A percentile compares a stretch with the other conserved stretches of the same genome.
Conservation (phyloP, 1,140 invertebrate genomes). For the Forficula auricularia region DNA sequence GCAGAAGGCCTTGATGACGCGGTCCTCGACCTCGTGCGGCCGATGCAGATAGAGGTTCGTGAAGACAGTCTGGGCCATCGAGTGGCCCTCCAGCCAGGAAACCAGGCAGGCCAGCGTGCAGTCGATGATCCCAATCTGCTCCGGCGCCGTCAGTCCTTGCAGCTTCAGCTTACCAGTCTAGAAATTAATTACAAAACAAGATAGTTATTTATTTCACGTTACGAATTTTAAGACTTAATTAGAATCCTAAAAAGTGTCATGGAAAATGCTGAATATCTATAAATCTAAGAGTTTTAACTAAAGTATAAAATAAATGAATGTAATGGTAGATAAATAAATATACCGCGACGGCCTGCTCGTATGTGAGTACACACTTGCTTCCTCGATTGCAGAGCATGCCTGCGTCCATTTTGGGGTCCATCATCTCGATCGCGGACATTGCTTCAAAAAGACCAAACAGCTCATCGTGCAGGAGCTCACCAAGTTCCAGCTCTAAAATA, state of each 20-base stretch:
- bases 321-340: slow-evolving; percentile 9
- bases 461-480: slow-evolving; percentile 77
- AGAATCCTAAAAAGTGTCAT: no score
- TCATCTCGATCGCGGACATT: slow-evolving; percentile 99
- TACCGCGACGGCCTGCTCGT: slow-evolving; percentile 69
- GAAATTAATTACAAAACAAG: slow-evolving; percentile 17
- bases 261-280: no score
- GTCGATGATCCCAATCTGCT: slow-evolving; percentile 78
- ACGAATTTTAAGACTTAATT: no score
- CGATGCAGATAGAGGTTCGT: slow-evolving; percentile 92
- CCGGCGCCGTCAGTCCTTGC: slow-evolving; percentile 46
- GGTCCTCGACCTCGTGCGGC: slow-evolving; percentile 68
- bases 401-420: slow-evolving; percentile 99
- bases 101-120: slow-evolving; percentile 80
- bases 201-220: background rate
- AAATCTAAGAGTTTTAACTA: no score
- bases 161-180: slow-evolving; percentile 63
- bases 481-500: slow-evolving; percentile 67
- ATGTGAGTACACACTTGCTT: slow-evolving; percentile 66
- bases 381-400: slow-evolving; percentile 90
- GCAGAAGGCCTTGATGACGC: slow-evolving; percentile 68
- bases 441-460: slow-evolving; percentile 91
- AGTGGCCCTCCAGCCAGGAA: slow-evolving; percentile 88
- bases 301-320: no score
- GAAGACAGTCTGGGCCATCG: slow-evolving; percentile 90